phyloP scores from a whole-genome alignment of 2,113 vertebrate genomes.

The Paramormyrops kingsleyae region DNA sequence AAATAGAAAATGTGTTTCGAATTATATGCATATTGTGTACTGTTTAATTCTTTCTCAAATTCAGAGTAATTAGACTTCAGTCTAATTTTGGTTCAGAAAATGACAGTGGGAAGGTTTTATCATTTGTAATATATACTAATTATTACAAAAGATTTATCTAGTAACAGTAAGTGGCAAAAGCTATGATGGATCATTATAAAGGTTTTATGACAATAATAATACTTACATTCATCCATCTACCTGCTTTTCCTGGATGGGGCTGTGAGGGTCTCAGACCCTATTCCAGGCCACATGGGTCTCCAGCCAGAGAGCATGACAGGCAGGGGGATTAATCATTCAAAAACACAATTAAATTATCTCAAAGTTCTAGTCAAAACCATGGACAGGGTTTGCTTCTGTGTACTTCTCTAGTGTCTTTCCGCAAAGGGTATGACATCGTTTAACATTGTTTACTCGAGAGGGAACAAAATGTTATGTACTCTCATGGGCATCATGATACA shows the following conservation, averaged over 20 bases:
- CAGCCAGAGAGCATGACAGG: neutral
- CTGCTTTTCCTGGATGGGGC: neutral
- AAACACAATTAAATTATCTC: neutral
- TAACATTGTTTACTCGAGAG: neutral
- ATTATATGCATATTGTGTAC: slow-evolving; percentile 44
- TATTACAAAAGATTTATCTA: neutral
- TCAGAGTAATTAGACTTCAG: slow-evolving; percentile 44
- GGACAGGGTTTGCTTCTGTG: neutral
- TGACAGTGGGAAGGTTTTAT: neutral
- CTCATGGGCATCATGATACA: neutral
- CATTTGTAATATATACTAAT: neutral
- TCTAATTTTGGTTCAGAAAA: slow-evolving; percentile 31
- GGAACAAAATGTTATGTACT: neutral
- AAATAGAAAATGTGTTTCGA: slow-evolving; percentile 39
- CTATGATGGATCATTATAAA: neutral
- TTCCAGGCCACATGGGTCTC: neutral
- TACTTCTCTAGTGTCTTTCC: neutral
- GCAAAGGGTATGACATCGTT: neutral
- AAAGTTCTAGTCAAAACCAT: neutral
- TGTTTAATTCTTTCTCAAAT: slow-evolving; percentile 50
- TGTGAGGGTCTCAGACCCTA: neutral
- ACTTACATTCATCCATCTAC: neutral
- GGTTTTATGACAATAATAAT: neutral
- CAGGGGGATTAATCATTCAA: neutral
- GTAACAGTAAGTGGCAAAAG: neutral